Evolutionary conservation across 2,797 vertebrate species (phyloP).

Genomic region (Chiloscyllium punctatum): DNA sequence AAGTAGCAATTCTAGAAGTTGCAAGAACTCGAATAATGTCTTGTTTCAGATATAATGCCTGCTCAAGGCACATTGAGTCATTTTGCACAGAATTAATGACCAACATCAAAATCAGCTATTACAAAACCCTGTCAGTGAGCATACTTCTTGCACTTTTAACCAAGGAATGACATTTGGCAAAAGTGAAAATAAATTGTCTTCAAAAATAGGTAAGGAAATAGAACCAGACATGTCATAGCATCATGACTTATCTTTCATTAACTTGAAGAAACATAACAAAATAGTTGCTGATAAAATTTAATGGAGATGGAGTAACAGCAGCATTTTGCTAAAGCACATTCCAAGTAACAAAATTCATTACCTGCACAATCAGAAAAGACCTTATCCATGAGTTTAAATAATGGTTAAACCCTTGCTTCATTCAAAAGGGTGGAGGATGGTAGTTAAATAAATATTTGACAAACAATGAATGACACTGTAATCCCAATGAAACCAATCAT

Average conservation of each 20-base stretch:
- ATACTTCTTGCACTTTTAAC: neutral
- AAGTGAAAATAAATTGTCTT: neutral
- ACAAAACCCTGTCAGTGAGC: neutral
- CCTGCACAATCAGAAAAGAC: constrained; percentile 32
- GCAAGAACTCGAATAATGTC: neutral
- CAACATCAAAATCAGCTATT: neutral
- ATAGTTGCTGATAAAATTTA: neutral
- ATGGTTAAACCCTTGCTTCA: constrained; percentile 34
- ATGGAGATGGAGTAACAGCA: neutral
- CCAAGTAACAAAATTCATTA: constrained; percentile 33
- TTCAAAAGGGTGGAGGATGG: constrained; percentile 23
- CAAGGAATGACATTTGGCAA: neutral
- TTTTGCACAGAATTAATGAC: neutral
- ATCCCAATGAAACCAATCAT: constrained; percentile 35
- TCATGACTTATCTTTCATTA: neutral
- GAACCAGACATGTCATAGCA: neutral
- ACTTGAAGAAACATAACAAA: neutral
- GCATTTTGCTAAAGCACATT: constrained; percentile 32
- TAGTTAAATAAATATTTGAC: constrained; percentile 34
- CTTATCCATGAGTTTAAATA: constrained; percentile 35
- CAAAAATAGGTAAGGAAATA: neutral
- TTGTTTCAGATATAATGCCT: neutral
- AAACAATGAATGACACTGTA: constrained; percentile 29
- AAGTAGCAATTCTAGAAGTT: neutral
- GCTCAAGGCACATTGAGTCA: neutral